These are phyloP conservation scores for Agriotes lineatus DNA, from an alignment of 2,888 invertebrate species.

Conservation along the genomic window DNA sequence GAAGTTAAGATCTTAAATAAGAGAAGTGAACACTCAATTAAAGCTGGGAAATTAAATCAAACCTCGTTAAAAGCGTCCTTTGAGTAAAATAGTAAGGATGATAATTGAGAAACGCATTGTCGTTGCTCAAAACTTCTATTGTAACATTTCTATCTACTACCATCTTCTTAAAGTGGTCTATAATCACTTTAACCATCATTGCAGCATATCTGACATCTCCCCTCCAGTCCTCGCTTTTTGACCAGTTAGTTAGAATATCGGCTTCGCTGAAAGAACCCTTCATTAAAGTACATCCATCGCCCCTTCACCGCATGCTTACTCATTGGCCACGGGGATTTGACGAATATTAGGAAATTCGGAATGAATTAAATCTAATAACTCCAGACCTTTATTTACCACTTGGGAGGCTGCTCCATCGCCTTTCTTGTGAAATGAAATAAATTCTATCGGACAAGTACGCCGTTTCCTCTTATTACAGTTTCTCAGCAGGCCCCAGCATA, in stretches of 20 bases:
- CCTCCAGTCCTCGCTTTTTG: conserved; percentile 68
- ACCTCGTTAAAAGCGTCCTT: conserved; percentile 72
- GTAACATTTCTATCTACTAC: conserved; percentile 58
- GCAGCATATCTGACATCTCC: conserved; percentile 73
- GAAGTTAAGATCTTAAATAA: background rate
- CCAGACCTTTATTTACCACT: conserved; percentile 66
- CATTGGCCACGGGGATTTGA: conserved; percentile 68
- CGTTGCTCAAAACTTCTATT: conserved; percentile 73
- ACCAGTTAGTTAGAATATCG: conserved; percentile 74
- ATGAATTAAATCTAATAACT: conserved; percentile 64
- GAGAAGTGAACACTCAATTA: conserved; percentile 7
- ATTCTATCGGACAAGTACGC: conserved; percentile 68
- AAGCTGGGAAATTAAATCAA: conserved; percentile 26
- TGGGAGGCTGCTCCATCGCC: conserved; percentile 65
- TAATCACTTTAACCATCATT: conserved; percentile 67
- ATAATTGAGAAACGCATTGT: conserved; percentile 76
- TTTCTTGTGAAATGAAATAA: conserved; percentile 73
- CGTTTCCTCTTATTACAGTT: conserved; percentile 63
- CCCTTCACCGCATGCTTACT: conserved; percentile 63
- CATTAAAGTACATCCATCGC: background rate
- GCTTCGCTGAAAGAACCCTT: conserved; percentile 68
- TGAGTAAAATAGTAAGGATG: conserved; percentile 74
- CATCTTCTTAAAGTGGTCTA: conserved; percentile 65
- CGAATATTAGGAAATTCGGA: conserved; percentile 65
- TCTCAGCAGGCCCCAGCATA: conserved; percentile 70